A percentile compares a stretch with the other conserved stretches of the same genome.
phyloP scores from a whole-genome alignment of 2,888 invertebrate species.

The Limulus polyphemus region DNA sequence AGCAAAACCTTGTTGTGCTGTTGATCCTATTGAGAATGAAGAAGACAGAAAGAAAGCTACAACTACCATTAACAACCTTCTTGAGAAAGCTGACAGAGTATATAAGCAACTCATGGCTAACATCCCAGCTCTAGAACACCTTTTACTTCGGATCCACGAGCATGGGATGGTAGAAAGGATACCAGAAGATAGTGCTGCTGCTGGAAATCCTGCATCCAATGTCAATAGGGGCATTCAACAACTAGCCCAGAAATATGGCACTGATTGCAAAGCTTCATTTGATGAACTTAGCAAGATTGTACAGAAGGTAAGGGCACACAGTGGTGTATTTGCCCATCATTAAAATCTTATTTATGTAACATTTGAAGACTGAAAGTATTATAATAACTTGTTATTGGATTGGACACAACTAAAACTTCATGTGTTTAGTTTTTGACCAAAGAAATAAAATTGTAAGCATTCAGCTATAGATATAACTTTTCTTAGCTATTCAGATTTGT shows the following conservation, averaged over 20 bases:
- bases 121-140: constrained; percentile 71
- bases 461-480: no score
- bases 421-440: neutral
- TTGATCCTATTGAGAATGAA: constrained; percentile 92
- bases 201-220: constrained; percentile 42
- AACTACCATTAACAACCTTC: constrained; percentile 69
- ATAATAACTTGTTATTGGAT: no score
- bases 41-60: constrained; percentile 93
- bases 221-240: constrained; percentile 88
- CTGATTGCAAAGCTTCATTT: constrained; percentile 84
- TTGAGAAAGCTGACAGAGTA: constrained; percentile 89
- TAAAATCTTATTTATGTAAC: neutral
- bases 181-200: constrained; percentile 31
- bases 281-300: constrained; percentile 68
- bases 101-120: constrained; percentile 81
- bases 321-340: neutral
- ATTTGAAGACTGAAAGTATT: no score
- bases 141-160: constrained; percentile 75
- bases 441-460: neutral
- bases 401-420: neutral
- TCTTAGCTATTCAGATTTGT: no score
- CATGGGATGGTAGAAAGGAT: constrained; percentile 48
- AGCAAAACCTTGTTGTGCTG: constrained; percentile 84
- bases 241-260: constrained; percentile 86
- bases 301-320: constrained; percentile 34